Evolutionary conservation across 2,113 vertebrate species (phyloP).

Genomic region (Piliocolobus tephrosceles): DNA sequence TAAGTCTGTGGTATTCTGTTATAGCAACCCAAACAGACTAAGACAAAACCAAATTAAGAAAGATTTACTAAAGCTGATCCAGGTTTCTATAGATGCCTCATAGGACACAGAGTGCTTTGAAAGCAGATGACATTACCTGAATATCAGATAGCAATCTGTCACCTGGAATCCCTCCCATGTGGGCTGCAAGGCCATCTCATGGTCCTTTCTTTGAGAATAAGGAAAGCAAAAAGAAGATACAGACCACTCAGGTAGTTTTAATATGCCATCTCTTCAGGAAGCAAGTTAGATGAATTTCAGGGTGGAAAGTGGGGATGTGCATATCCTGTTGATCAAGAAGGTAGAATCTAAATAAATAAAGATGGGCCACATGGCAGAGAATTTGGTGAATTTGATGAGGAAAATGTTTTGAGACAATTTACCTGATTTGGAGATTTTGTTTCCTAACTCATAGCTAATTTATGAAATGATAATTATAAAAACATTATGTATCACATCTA

Average conservation of each 20-base stretch:
- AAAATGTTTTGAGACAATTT: background rate
- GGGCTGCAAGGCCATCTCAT: background rate
- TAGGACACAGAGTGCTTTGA: background rate
- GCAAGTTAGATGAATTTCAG: background rate
- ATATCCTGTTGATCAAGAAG: background rate
- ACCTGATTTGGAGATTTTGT: background rate
- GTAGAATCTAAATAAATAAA: background rate
- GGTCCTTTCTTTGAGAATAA: background rate
- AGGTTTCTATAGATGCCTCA: background rate
- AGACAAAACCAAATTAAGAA: background rate
- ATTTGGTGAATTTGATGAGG: background rate
- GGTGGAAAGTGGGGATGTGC: background rate
- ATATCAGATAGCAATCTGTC: background rate
- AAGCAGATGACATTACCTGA: background rate
- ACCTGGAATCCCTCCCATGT: background rate
- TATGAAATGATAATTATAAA: background rate
- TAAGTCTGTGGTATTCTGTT: background rate
- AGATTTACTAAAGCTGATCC: background rate
- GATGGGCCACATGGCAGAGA: background rate
- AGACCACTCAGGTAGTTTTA: background rate
- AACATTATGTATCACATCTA: background rate
- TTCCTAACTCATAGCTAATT: background rate
- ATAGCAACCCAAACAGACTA: background rate
- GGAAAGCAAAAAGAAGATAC: background rate
- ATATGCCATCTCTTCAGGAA: background rate